Conservation (phyloP, 2,113 vertebrate genomes). For the Planiliza haematocheilus region DNA sequence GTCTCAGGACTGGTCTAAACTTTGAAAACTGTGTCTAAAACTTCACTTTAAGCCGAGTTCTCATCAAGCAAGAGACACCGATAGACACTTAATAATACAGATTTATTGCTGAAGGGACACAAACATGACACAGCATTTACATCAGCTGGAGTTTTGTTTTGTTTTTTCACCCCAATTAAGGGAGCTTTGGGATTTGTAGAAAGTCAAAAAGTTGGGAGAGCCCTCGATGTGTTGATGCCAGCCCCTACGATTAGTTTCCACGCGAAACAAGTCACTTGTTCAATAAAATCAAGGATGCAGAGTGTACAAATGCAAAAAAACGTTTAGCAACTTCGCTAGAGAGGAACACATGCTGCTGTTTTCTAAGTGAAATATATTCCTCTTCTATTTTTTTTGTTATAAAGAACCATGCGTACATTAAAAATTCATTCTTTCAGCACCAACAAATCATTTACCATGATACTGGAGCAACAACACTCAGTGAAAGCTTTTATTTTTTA, state of each 20-base stretch:
- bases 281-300: too few relatives aligned
- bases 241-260: not conserved
- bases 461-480: not conserved
- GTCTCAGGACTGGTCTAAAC: too few relatives aligned
- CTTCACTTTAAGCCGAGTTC: not conserved
- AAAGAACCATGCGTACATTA: too few relatives aligned
- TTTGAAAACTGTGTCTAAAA: not conserved
- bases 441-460: not conserved
- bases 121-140: constrained; percentile 51
- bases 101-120: constrained; percentile 64
- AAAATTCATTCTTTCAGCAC: too few relatives aligned
- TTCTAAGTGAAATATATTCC: too few relatives aligned
- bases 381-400: too few relatives aligned
- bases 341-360: too few relatives aligned
- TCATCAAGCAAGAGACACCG: constrained; percentile 32
- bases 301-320: too few relatives aligned
- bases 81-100: constrained; percentile 45
- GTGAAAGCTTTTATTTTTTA: not conserved
- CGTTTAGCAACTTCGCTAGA: too few relatives aligned
- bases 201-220: too few relatives aligned
- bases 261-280: not conserved
- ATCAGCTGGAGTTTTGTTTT: constrained; percentile 15
- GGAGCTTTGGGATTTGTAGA: constrained; percentile 8
- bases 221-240: constrained; percentile 10
- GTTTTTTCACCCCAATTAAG: too few relatives aligned